A percentile compares a stretch with the other conserved stretches of the same genome.
phyloP scores from a whole-genome alignment of 2,888 invertebrate genomes.

The Drosophila meridiana region DNA sequence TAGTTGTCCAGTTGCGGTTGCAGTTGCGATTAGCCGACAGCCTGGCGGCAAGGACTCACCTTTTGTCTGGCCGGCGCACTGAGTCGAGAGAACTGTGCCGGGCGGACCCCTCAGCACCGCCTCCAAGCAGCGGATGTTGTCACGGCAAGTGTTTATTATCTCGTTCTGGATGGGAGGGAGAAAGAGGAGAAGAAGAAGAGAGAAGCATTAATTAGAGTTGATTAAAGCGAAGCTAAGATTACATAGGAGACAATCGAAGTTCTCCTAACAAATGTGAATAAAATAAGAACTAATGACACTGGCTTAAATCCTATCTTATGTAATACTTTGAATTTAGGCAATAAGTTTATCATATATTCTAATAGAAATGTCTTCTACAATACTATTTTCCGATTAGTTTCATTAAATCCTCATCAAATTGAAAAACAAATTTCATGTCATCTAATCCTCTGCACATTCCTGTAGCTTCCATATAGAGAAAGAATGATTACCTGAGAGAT shows the following conservation, averaged over 20 bases:
- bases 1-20: constrained; percentile 1
- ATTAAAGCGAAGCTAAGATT: not conserved
- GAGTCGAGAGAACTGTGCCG: constrained; percentile 86
- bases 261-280: not conserved
- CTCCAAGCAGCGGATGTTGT: constrained; percentile 93
- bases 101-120: constrained; percentile 87
- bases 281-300: not conserved
- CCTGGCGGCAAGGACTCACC: constrained; percentile 85
- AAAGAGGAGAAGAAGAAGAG: not conserved
- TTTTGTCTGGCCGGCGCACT: constrained; percentile 87
- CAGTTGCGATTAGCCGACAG: constrained; percentile 33
- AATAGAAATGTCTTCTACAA: too few species aligned
- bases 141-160: constrained; percentile 93
- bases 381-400: too few species aligned
- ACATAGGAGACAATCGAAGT: not conserved
- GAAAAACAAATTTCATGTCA: too few species aligned
- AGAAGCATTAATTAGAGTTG: not conserved
- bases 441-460: too few species aligned
- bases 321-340: too few species aligned
- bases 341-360: too few species aligned
- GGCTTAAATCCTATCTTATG: too few species aligned
- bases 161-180: constrained; percentile 88
- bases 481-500: too few species aligned
- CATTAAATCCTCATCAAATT: too few species aligned
- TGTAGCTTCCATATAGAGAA: too few species aligned